Percentiles rank a stretch among this genome's conserved stretches.
Evolutionary conservation across 1,140 invertebrate genomes (phyloP).

Genomic region (Drosophila bifasciata): DNA sequence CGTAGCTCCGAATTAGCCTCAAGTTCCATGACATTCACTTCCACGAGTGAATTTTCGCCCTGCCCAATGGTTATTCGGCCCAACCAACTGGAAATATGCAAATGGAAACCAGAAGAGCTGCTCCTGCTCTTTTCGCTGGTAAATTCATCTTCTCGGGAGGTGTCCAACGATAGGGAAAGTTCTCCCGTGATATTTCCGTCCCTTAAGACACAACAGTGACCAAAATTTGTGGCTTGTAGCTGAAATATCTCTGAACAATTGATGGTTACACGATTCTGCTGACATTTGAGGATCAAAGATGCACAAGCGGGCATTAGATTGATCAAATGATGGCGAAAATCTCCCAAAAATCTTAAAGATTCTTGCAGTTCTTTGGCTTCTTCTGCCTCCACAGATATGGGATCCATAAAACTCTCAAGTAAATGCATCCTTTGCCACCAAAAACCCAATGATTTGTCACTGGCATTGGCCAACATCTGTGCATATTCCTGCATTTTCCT

Average conservation of each 20-base stretch:
- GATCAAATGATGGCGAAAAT: conserved; percentile 28
- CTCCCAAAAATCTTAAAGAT: background rate
- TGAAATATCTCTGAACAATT: conserved; percentile 54
- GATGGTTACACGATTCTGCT: background rate
- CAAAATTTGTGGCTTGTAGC: conserved; percentile 8
- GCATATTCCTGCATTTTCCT: conserved; percentile 15
- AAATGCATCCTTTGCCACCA: conserved; percentile 25
- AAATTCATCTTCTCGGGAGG: conserved; percentile 47
- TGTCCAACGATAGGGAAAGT: conserved; percentile 42
- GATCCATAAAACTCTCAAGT: conserved; percentile 32
- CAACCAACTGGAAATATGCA: conserved; percentile 46
- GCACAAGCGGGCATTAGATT: conserved; percentile 49
- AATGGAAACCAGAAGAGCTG: conserved; percentile 26
- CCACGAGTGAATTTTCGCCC: conserved; percentile 33
- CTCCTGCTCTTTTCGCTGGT: conserved; percentile 5
- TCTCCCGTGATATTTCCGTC: conserved; percentile 11
- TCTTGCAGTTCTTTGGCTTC: conserved; percentile 11
- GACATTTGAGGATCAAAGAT: conserved; percentile 38
- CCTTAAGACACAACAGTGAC: conserved; percentile 47
- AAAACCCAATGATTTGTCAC: conserved; percentile 7
- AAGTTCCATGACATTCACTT: conserved; percentile 30
- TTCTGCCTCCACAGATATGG: conserved; percentile 13
- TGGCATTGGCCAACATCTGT: background rate
- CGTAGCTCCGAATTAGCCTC: conserved; percentile 22
- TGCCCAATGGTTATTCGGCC: conserved; percentile 30